These are phyloP conservation scores for Phengaris alcon DNA, from an alignment of 2,888 invertebrate species.

Conservation along the genomic window DNA sequence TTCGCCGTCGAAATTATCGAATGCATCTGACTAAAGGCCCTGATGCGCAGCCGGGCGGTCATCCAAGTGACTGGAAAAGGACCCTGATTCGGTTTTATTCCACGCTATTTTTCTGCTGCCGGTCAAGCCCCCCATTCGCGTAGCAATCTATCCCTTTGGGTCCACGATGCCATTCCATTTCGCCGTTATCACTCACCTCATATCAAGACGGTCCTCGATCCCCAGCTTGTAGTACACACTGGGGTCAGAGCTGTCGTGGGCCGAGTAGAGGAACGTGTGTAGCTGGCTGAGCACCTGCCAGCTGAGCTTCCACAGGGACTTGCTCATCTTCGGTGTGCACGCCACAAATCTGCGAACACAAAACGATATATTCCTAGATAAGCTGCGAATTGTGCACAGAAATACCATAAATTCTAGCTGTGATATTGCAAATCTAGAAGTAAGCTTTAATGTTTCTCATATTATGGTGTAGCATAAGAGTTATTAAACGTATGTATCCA, in stretches of 20 bases:
- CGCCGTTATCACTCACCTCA: slow-evolving; percentile 51
- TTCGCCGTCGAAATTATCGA: no score
- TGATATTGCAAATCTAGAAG: no score
- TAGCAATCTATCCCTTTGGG: not conserved
- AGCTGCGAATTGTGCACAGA: no score
- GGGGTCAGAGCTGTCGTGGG: slow-evolving; percentile 61
- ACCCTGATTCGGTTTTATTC: no score
- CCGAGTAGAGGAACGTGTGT: slow-evolving; percentile 67
- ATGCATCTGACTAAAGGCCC: no score
- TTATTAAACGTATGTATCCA: no score
- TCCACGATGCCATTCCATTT: not conserved
- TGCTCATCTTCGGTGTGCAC: slow-evolving; percentile 85
- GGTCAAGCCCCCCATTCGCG: not conserved
- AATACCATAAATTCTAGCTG: no score
- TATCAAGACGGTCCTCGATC: slow-evolving; percentile 56
- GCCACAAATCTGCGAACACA: slow-evolving; percentile 80
- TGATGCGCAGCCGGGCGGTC: no score
- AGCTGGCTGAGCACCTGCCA: slow-evolving; percentile 62
- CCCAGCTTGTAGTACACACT: slow-evolving; percentile 69
- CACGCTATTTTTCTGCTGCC: no score
- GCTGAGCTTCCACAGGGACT: slow-evolving; percentile 76
- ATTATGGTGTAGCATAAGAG: no score
- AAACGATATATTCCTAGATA: not conserved
- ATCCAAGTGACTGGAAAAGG: no score
- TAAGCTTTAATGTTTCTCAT: no score